Evolutionary conservation across 2,797 vertebrate species (phyloP).

Genomic region (Lacerta agilis): DNA sequence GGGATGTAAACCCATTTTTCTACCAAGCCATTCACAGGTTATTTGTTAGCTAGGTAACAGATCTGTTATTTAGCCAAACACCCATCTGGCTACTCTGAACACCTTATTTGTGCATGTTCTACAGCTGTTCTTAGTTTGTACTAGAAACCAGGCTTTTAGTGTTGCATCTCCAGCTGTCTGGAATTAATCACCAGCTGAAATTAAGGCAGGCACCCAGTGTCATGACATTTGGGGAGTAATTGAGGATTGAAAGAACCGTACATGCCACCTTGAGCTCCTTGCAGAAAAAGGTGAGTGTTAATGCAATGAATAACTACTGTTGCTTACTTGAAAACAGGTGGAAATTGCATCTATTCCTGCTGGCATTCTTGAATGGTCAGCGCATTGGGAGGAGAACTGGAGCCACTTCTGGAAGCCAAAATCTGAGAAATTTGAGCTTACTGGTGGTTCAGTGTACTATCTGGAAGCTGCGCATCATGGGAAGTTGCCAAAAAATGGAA

Average conservation of each 20-base stretch:
- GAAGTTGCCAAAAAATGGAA: constrained; percentile 56
- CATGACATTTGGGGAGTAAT: too few relatives aligned
- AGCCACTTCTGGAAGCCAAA: constrained; percentile 71
- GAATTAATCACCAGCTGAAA: too few relatives aligned
- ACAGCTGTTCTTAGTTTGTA: too few relatives aligned
- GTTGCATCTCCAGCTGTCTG: too few relatives aligned
- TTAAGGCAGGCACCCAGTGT: too few relatives aligned
- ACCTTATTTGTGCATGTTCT: not conserved
- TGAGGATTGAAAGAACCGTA: too few relatives aligned
- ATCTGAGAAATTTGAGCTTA: constrained; percentile 74
- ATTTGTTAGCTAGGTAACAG: not conserved
- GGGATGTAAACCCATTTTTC: not conserved
- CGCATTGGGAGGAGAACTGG: constrained; percentile 71
- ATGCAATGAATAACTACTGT: not conserved
- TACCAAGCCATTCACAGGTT: not conserved
- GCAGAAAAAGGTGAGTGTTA: too few relatives aligned
- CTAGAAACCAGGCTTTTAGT: too few relatives aligned
- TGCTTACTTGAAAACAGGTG: constrained; percentile 56
- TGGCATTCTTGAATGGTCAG: constrained; percentile 66
- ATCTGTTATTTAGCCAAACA: not conserved
- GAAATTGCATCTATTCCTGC: constrained; percentile 70
- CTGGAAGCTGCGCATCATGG: constrained; percentile 73
- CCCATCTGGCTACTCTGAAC: too few relatives aligned
- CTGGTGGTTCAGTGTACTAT: constrained; percentile 70
- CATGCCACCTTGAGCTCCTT: too few relatives aligned